Base-by-base conservation (phyloP, 1,140 invertebrate species). In the Orius insidiosus region DNA sequence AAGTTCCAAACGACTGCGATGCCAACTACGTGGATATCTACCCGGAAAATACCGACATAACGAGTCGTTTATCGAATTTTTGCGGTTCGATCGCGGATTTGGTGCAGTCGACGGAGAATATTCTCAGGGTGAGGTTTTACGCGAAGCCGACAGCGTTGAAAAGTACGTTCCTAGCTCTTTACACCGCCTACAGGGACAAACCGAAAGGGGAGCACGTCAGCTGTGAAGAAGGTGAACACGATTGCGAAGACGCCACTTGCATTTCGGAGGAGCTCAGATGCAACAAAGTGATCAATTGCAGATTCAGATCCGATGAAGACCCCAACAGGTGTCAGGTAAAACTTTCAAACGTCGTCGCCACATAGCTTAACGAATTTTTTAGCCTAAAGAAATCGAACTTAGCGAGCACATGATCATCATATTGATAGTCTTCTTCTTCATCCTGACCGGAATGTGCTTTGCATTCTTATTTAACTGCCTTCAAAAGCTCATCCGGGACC, bases 211-310 rank as follows among this genome's bases (percentile, higher is more conserved):
- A 51, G 46, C 45, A 47, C 48, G n/a, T 34, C 55, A 55, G 19
- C 63, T 66, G 62, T 8, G 75, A 71, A 48, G 55, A 50, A 0
- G 67, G 65, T 0, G 79, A 85, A 56, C 85, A 78, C 58, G 80
- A 88, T 62, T 88, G 85, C 58, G 80, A 85, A 57, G 85, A 92
- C 57, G 74, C 74, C 24, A 83, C 76, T 0, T 93, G 87, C 61
- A 90, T 92, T 43, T 69, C 72, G 9, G 54, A 52, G 0, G 56
- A 63, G 0, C 65, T 92, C n/a, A 63, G 63, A 47, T 93, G 88
- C 58, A 85, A 92, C 59, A 59, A 62, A 0, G 63, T 68, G 35
- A 68, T 72, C 42, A 85, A 92, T 58, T 93, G 87, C 60, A 72
- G 84, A 52, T 77, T 85, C 56, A 73, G 80, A 38, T 83, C 79